Evolutionary conservation across 2,888 invertebrate genomes (phyloP).

Genomic region (Candidula unifasciata): DNA sequence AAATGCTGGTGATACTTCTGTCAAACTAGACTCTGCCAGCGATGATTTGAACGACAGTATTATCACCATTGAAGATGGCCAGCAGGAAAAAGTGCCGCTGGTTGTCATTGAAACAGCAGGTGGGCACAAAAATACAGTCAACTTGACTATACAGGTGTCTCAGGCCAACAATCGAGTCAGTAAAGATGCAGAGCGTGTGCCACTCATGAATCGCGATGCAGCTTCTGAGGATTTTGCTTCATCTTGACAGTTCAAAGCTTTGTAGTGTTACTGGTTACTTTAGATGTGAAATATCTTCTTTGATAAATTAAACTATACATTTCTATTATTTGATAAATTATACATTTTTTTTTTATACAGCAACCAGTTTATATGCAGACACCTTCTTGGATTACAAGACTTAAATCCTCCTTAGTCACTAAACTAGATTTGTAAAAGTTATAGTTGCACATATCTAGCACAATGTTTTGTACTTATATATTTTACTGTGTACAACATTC

Average conservation of each 20-base stretch:
- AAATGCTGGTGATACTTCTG: neutral
- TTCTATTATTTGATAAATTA: neutral
- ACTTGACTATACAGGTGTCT: neutral
- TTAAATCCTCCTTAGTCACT: no score
- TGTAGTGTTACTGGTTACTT: neutral
- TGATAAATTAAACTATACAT: neutral
- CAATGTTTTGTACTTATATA: no score
- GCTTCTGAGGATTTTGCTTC: slow-evolving; percentile 15
- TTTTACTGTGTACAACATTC: no score
- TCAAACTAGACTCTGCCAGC: neutral
- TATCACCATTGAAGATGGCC: neutral
- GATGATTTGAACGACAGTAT: neutral
- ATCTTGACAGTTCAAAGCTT: neutral
- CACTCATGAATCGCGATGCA: slow-evolving; percentile 38
- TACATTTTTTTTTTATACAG: no score
- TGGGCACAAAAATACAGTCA: slow-evolving; percentile 5
- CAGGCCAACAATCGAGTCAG: slow-evolving; percentile 15
- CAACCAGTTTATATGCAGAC: no score
- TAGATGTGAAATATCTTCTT: neutral
- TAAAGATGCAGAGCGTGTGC: slow-evolving; percentile 40
- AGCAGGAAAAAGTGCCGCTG: slow-evolving; percentile 30
- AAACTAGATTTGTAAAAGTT: no score
- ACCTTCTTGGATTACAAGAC: no score
- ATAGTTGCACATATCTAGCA: no score
- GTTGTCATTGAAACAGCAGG: slow-evolving; percentile 20